Evolutionary conservation across 1,140 invertebrate genomes (phyloP).

Genomic region (Cryptotermes secundus): DNA sequence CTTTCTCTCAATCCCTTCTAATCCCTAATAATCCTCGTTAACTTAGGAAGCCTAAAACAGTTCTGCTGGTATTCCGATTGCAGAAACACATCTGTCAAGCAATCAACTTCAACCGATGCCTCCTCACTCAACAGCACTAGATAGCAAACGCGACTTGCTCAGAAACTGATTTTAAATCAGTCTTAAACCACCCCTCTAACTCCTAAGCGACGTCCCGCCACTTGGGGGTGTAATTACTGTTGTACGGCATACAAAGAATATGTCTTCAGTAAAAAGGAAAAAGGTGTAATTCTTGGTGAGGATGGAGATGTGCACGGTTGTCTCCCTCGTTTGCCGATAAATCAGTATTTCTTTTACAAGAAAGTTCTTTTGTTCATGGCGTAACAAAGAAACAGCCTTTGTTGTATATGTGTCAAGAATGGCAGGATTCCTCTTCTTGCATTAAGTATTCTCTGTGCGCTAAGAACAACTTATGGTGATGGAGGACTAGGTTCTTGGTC

Average conservation of each 20-base stretch:
- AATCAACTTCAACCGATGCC: too few relatives aligned
- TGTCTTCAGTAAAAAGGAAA: not conserved
- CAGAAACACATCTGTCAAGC: too few relatives aligned
- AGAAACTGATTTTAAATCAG: too few relatives aligned
- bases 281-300: not conserved
- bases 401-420: conserved; percentile 16
- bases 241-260: not conserved
- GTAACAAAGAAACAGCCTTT: not conserved
- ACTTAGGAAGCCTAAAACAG: too few relatives aligned
- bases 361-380: not conserved
- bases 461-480: not conserved
- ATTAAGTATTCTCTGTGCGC: not conserved
- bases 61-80: too few relatives aligned
- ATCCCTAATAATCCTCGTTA: too few relatives aligned
- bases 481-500: not conserved
- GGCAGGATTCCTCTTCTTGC: not conserved
- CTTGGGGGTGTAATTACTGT: not conserved
- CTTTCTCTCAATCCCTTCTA: too few relatives aligned
- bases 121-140: too few relatives aligned
- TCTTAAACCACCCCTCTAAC: not conserved
- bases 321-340: not conserved
- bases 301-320: too few relatives aligned
- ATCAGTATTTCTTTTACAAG: not conserved
- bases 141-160: too few relatives aligned
- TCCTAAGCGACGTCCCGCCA: not conserved